Evolutionary conservation across 2,888 invertebrate species (phyloP).

Genomic region (Tricholauxania praeusta): DNA sequence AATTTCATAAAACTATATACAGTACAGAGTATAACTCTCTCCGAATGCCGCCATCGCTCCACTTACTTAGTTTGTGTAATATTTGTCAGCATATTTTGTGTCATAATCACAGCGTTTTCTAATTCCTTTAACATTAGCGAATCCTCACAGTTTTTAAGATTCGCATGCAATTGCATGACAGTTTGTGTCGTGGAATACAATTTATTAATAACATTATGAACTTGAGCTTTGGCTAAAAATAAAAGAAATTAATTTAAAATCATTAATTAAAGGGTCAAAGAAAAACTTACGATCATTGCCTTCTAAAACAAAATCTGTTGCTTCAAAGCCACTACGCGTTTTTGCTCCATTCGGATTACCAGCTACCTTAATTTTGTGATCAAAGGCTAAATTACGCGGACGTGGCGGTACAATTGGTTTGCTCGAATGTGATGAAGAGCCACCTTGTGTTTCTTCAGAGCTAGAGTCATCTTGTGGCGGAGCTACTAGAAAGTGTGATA

Average conservation of each 20-base stretch:
- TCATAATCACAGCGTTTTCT: constrained; percentile 69
- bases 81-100: constrained; percentile 68
- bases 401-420: constrained; percentile 76
- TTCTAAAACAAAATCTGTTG: constrained; percentile 56
- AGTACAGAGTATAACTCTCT: too few species aligned
- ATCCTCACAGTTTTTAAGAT: constrained; percentile 64
- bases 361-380: constrained; percentile 68
- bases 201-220: constrained; percentile 74
- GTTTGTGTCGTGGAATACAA: constrained; percentile 67
- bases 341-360: constrained; percentile 57
- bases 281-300: constrained; percentile 60
- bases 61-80: constrained; percentile 65
- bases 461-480: constrained; percentile 81
- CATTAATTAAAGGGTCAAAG: background rate
- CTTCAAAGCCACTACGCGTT: constrained; percentile 57
- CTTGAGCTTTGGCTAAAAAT: constrained; percentile 73
- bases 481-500: constrained; percentile 44
- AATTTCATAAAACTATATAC: too few species aligned
- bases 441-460: constrained; percentile 75
- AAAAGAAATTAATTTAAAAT: background rate
- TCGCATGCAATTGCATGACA: constrained; percentile 67
- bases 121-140: constrained; percentile 67
- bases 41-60: background rate
- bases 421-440: constrained; percentile 55
- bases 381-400: constrained; percentile 75